Evolutionary conservation across 2,797 vertebrate genomes (phyloP).

Genomic region (Lepidocolaptes lacrymiger): DNA sequence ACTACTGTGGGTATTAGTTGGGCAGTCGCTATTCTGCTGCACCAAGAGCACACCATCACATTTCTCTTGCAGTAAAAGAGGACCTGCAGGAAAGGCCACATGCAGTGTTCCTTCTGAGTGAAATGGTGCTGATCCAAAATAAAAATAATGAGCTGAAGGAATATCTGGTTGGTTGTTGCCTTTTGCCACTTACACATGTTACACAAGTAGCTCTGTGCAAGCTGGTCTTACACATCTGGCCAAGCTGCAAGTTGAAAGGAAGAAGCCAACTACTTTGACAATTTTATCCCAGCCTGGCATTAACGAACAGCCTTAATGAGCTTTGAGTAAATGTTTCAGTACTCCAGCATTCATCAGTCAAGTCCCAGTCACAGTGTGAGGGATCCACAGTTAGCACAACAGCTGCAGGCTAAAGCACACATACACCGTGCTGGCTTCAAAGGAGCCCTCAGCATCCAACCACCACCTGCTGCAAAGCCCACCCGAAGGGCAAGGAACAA

Average conservation of each 20-base stretch:
- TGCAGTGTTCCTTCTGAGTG: fast-evolving
- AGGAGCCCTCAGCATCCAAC: neutral
- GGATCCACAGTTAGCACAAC: neutral
- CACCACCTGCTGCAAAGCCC: neutral
- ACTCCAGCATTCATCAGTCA: neutral
- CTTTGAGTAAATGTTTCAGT: slow-evolving; percentile 4
- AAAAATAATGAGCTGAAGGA: neutral
- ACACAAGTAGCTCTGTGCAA: neutral
- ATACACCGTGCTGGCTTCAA: neutral
- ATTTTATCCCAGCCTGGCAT: neutral
- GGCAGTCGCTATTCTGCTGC: neutral
- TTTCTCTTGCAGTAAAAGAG: neutral
- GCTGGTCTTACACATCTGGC: neutral
- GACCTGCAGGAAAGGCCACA: neutral
- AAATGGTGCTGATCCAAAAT: neutral
- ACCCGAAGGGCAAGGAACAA: neutral
- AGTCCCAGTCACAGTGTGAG: neutral
- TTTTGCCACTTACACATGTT: neutral
- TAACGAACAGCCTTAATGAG: neutral
- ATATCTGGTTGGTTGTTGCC: neutral
- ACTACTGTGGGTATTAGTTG: neutral
- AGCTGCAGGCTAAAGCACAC: neutral
- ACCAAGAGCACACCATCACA: neutral
- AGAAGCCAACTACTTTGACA: neutral
- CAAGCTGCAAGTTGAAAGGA: neutral